Evolutionary conservation across 2,797 vertebrate genomes (phyloP), one percentile per base, ranked within the genome.

Genomic region (Pseudomugil tenellus): DNA sequence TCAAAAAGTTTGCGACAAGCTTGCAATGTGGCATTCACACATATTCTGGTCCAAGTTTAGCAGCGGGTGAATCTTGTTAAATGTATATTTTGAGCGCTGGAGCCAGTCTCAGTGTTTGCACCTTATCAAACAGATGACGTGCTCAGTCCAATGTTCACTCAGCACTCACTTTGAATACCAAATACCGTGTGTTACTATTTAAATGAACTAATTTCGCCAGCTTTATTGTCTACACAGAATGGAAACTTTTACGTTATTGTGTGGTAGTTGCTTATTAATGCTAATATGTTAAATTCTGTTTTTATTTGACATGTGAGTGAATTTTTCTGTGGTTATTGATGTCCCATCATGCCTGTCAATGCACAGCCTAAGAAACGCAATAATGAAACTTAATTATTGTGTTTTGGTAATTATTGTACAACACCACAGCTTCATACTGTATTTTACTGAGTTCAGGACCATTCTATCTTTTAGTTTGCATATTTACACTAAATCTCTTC

Each of bases 81-180:
- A 13, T 19, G n/a, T 23, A 1, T 6, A 2, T 31, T 29, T 43
- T 46, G 3, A 25, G 32, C 12, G n/a, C 3, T 43, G 21, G 21
- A 53, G 43, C 3, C 43, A 6, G 41, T 67, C 53, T 35, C 25
- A 41, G 48, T 56, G 1, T 49, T 37, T 39, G 28, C 16, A 34
- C 28, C 19, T 70, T 69, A 78, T 85, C 37, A 46, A 31, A 29
- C 57, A 59, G 34, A 49, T 46, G 16, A 64, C 25, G 55, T 32
- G 43, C 14, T 65, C 23, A 31, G 70, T 62, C 17, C 12, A 58
- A 39, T 14, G 57, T 78, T 63, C 62, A 63, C 39, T 61, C 23
- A 51, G 53, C 59, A 41, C 23, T 56, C n/a, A 62, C 66, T 91
- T 90, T 91, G 89, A 87, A 86, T 91, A 87, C 11, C 85, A 87